phyloP scores from a whole-genome alignment of 2,113 vertebrate genomes.

The Cervus canadensis region DNA sequence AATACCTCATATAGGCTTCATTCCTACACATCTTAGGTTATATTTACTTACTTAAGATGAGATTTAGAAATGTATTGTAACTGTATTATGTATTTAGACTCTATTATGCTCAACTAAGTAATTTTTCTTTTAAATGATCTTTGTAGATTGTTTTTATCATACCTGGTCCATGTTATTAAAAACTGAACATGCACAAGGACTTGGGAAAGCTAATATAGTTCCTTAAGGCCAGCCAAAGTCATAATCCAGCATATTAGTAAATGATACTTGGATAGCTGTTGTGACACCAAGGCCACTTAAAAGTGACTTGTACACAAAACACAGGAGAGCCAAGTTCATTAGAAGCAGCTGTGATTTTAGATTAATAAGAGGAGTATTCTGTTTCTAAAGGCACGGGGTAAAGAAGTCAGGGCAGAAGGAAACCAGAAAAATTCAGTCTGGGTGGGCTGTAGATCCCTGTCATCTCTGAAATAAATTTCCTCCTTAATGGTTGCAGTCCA shows the following conservation, averaged over 20 bases:
- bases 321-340: background rate
- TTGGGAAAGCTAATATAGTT: background rate
- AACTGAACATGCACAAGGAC: background rate
- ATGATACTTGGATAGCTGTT: background rate
- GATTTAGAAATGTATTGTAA: background rate
- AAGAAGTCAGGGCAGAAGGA: background rate
- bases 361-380: conserved; percentile 14
- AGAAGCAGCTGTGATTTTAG: conserved; percentile 1
- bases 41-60: background rate
- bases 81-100: background rate
- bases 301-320: conserved; percentile 26
- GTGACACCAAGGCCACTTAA: conserved; percentile 39
- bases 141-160: background rate
- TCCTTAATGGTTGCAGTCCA: background rate
- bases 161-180: background rate
- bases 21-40: background rate
- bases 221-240: background rate
- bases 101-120: background rate
- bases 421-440: background rate
- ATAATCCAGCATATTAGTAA: conserved; percentile 21
- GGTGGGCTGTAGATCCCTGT: background rate
- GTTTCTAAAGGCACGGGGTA: background rate
- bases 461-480: background rate
- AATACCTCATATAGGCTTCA: background rate
- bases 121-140: background rate